Conservation (phyloP, 2,797 vertebrate genomes). For the Gallinago nigripennis region DNA sequence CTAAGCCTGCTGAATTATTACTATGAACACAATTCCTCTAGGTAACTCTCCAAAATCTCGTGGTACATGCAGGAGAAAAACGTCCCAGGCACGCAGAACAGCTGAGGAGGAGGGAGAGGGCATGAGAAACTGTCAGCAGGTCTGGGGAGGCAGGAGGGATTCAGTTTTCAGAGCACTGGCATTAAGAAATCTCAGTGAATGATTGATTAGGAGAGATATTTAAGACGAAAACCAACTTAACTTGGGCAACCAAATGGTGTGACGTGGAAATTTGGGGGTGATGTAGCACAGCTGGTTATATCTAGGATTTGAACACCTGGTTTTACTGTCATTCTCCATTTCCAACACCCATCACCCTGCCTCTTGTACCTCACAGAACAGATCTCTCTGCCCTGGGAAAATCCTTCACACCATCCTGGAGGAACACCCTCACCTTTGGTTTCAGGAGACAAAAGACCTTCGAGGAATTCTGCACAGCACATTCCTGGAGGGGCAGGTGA, state of each 20-base stretch:
- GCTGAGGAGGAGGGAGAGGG: background rate
- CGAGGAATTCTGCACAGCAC: rapidly evolving
- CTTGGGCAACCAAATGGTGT: background rate
- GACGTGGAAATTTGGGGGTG: background rate
- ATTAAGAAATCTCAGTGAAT: background rate
- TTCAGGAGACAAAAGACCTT: background rate
- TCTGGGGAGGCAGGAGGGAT: background rate
- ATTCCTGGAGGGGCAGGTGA: too few relatives aligned
- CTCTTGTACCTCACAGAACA: background rate
- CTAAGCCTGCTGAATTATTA: background rate
- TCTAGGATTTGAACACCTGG: background rate
- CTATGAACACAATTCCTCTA: rapidly evolving
- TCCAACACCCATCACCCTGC: background rate
- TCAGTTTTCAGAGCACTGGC: background rate
- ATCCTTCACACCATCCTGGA: background rate
- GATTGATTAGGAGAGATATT: background rate
- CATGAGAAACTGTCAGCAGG: background rate
- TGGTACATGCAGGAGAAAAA: background rate
- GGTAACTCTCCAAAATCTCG: background rate
- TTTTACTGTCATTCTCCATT: background rate
- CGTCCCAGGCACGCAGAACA: rapidly evolving
- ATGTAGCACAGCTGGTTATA: background rate
- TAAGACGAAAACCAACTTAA: background rate
- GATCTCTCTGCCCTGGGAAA: background rate
- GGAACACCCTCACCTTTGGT: rapidly evolving